Percentiles rank a stretch among this genome's conserved stretches.
Evolutionary conservation across 2,797 vertebrate species (phyloP).

Genomic region (Helostoma temminkii): DNA sequence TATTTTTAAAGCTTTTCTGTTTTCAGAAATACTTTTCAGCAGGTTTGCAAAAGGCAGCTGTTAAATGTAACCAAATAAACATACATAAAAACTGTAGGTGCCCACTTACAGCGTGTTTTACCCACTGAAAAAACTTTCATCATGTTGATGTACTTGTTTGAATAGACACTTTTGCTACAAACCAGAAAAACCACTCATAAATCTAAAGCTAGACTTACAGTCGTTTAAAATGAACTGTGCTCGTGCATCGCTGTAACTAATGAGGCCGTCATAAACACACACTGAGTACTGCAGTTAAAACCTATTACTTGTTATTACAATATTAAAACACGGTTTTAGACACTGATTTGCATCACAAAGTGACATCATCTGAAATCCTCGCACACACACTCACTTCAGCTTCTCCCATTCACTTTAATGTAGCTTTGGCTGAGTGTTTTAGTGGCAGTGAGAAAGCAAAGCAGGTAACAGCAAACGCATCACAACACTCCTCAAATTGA

Average conservation of each 20-base stretch:
- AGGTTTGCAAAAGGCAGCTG: constrained; percentile 11
- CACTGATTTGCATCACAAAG: constrained; percentile 10
- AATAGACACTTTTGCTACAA: constrained; percentile 15
- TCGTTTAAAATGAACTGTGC: constrained; percentile 22
- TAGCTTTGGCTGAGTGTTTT: constrained; percentile 56
- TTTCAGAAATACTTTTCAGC: not conserved
- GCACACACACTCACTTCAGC: not conserved
- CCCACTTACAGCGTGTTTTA: not conserved
- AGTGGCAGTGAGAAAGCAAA: constrained; percentile 56
- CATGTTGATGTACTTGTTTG: not conserved
- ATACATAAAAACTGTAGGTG: not conserved
- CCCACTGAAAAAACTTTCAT: not conserved
- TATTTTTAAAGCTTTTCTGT: not conserved
- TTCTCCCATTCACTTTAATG: too few relatives aligned
- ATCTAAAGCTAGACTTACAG: constrained; percentile 19
- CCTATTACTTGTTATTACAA: constrained; percentile 6
- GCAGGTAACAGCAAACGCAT: constrained; percentile 43
- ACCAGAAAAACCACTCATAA: not conserved
- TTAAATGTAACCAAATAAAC: constrained; percentile 13
- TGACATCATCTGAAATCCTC: not conserved
- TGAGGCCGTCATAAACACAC: not conserved
- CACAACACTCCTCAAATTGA: constrained; percentile 20
- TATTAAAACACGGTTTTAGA: constrained; percentile 7
- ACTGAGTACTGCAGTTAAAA: not conserved
- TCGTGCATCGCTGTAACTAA: constrained; percentile 13